Percentiles rank a stretch among this genome's conserved stretches.
Evolutionary conservation across 2,113 vertebrate genomes (phyloP).

Genomic region (Galemys pyrenaicus): DNA sequence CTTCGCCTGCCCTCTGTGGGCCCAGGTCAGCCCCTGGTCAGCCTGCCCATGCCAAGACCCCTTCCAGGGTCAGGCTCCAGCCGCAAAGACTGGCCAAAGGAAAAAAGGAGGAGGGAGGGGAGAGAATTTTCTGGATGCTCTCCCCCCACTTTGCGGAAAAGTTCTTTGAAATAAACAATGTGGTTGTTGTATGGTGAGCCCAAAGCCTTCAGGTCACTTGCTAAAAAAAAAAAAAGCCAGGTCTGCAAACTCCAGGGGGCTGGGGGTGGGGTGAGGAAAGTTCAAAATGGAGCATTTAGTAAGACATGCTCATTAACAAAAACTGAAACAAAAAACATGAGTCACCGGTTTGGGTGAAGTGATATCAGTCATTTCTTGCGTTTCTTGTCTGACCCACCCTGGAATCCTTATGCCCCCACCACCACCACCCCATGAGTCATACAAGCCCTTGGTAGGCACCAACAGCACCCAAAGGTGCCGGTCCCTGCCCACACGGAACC

Average conservation of each 20-base stretch:
- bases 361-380: background rate
- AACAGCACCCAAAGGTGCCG: background rate
- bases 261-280: background rate
- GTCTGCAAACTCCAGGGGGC: background rate
- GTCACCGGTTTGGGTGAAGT: background rate
- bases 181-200: background rate
- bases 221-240: background rate
- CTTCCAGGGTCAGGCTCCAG: background rate
- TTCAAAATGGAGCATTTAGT: background rate
- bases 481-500: background rate
- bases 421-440: background rate
- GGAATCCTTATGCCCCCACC: background rate
- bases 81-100: background rate
- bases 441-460: background rate
- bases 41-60: background rate
- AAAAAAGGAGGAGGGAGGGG: too few species aligned
- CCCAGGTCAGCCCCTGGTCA: background rate
- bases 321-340: background rate
- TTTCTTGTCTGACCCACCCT: background rate
- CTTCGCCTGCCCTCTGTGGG: background rate
- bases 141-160: background rate
- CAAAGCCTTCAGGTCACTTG: slow-evolving; percentile 38
- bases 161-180: slow-evolving; percentile 60
- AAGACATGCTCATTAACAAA: fast-evolving
- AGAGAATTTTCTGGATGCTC: background rate